These are phyloP conservation scores for Andrena flavipes DNA, from an alignment of 2,888 invertebrate genomes.

Conservation along the genomic window DNA sequence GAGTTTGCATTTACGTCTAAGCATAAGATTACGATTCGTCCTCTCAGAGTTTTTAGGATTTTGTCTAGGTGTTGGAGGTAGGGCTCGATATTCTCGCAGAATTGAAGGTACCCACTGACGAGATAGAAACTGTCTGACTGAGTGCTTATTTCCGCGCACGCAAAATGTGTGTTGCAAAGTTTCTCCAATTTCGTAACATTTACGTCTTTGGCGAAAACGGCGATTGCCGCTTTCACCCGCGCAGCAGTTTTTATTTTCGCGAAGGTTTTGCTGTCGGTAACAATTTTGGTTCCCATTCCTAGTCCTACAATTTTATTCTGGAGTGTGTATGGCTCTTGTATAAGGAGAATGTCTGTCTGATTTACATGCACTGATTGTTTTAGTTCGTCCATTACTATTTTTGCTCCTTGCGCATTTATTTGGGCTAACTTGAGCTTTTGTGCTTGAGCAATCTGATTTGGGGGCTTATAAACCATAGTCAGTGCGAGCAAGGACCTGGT, in stretches of 20 bases:
- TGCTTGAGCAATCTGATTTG: neutral
- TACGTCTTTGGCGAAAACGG: neutral
- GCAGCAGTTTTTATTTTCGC: neutral
- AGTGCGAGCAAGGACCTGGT: neutral
- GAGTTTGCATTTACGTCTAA: no score
- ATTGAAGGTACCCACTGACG: no score
- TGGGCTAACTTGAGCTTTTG: neutral
- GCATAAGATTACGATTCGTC: no score
- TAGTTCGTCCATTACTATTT: slow-evolving; percentile 3
- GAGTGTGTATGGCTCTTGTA: neutral
- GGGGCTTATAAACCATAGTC: neutral
- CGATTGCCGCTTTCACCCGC: neutral
- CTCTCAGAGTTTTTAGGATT: no score
- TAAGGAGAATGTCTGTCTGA: neutral
- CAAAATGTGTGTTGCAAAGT: neutral
- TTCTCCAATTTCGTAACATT: neutral
- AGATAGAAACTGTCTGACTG: no score
- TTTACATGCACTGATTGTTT: neutral
- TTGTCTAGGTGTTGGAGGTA: no score
- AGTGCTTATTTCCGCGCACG: neutral
- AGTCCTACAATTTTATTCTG: neutral
- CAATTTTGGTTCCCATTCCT: neutral
- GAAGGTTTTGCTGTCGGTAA: neutral
- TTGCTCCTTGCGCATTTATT: neutral
- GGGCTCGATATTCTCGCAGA: no score